Conservation (phyloP, 2,888 invertebrate genomes). For the Ptilodon capucinus region DNA sequence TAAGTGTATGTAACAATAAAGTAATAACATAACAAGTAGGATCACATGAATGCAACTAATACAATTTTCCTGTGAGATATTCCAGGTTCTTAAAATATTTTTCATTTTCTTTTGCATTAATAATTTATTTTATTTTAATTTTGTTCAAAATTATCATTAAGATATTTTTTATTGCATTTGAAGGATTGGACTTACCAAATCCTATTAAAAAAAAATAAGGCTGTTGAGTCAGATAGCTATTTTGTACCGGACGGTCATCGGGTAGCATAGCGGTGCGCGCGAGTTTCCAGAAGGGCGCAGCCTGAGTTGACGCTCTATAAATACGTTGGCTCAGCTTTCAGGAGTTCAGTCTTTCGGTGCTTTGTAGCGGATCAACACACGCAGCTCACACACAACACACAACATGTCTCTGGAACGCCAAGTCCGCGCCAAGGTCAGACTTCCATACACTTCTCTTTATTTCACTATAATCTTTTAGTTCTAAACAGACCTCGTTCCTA, state of each 20-base stretch:
- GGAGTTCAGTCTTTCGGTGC: constrained; percentile 78
- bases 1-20: too few species aligned
- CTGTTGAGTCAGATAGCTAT: constrained; percentile 74
- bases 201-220: constrained; percentile 31
- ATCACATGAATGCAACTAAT: too few species aligned
- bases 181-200: background rate
- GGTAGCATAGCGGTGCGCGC: constrained; percentile 48
- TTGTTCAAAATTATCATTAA: too few species aligned
- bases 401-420: constrained; percentile 96
- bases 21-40: too few species aligned
- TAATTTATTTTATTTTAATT: too few species aligned
- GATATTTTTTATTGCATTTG: background rate
- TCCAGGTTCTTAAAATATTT: too few species aligned
- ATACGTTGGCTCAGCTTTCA: constrained; percentile 69
- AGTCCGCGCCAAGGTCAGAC: constrained; percentile 92
- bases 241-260: constrained; percentile 55
- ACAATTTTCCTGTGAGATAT: too few species aligned
- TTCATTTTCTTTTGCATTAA: too few species aligned
- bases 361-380: constrained; percentile 54
- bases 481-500: background rate
- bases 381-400: constrained; percentile 51
- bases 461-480: background rate
- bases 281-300: constrained; percentile 79
- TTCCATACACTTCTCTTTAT: background rate
- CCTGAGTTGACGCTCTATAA: constrained; percentile 68